Base-by-base conservation (phyloP, 2,888 invertebrate genomes). In the Troides oblongomaculatus region DNA sequence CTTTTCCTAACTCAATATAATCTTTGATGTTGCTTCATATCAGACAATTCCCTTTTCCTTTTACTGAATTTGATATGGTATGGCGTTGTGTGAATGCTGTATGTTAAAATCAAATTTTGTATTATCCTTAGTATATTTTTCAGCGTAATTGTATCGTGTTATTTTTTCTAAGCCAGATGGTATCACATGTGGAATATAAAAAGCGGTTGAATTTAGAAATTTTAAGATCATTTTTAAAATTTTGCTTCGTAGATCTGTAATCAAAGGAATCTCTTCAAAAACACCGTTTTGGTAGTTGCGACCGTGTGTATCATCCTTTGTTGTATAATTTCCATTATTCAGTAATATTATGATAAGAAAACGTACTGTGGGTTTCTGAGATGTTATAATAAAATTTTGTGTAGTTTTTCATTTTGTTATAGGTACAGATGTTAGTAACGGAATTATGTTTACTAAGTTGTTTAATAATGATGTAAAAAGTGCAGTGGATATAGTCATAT, bases 241-340 rank as follows among this genome's bases (percentile, higher is more conserved):
- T 30, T 17, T 39, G 65, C 65, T 66, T 62, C 62, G 23, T 62
- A 62, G 23, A 17, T 66, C 53, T 56, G 50, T n/a, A 69, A 66
- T 62, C 69, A 50, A 65, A 62, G 69, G 65, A 69, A 69, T 69
- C 69, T 43, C 62, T n/a, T 30, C 50, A 23, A 30, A 17, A 53
- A 17, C 21, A 57, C 36, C 53, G 18, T 53, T 53, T 53, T n/a
- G 53, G n/a, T 53, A n/a, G 12, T 12, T n/a, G 53, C 53, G 18
- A 53, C n/a, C 53, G 53, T 6, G 18, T n/a, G 4, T 53, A 6
- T 18, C 3, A 53, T 12, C 8, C 14, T 18, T 53, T 53, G 53
- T 7, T 53, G 18, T 18, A 53, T 53, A 53, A 7, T 53, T 53
- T 53, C n/a, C n/a, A 53, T 6, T 53, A 53, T 53, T 53, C 53